Percentiles rank a stretch among this genome's conserved stretches.
These are phyloP conservation scores for Oplegnathus fasciatus DNA, from an alignment of 2,113 vertebrate genomes.

Conservation along the genomic window DNA sequence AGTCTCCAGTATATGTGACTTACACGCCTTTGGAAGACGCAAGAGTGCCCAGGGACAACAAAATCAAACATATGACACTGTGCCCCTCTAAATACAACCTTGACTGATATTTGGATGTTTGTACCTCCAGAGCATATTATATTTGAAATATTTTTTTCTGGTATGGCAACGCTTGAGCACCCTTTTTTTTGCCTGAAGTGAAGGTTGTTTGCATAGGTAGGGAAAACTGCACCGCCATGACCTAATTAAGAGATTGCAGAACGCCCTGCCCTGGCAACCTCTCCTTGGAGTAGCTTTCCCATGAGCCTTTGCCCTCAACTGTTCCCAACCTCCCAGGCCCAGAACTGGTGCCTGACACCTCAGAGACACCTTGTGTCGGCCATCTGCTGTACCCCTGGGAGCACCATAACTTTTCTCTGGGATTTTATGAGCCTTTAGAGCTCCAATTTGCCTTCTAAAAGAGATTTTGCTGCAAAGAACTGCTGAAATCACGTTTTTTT, in stretches of 20 bases:
- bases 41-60: neutral
- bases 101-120: neutral
- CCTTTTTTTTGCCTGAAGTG: constrained; percentile 1
- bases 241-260: constrained; percentile 72
- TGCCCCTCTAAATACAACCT: neutral
- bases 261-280: constrained; percentile 65
- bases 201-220: constrained; percentile 51
- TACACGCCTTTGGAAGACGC: neutral
- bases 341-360: constrained; percentile 58
- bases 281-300: constrained; percentile 68
- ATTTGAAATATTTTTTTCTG: neutral
- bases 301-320: constrained; percentile 72
- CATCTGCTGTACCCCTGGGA: constrained; percentile 62
- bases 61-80: neutral
- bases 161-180: neutral
- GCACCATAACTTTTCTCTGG: constrained; percentile 39
- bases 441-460: constrained; percentile 15
- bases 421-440: constrained; percentile 28
- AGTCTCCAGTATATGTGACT: neutral
- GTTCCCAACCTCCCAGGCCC: constrained; percentile 50
- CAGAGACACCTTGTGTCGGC: constrained; percentile 54
- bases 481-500: neutral
- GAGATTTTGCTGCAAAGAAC: constrained; percentile 13
- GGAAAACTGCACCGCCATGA: constrained; percentile 36
- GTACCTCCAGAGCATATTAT: neutral